Evolutionary conservation across 2,797 vertebrate genomes (phyloP), one percentile per base, ranked within the genome.

Genomic region (Myioborus melanocephalus): DNA sequence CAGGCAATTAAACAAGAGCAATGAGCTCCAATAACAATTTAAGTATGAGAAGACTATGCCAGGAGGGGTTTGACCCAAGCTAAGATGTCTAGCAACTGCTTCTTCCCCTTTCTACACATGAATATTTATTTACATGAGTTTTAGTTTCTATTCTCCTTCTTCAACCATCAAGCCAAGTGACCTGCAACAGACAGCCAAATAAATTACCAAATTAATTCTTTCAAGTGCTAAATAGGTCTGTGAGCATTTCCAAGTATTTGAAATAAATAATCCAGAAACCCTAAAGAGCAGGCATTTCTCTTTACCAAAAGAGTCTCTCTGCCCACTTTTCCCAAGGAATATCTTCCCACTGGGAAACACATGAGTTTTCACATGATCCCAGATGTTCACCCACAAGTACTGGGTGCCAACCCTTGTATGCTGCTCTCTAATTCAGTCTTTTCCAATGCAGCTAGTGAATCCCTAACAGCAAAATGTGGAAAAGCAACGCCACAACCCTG

Each of bases 141-240:
- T 93, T 63, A 86, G 91, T 14, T 94, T 44, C 86, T 63, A 39
- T 61, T 87, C 47, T 59, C 69, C 56, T 86, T 43, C 66, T 92
- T 75, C 61, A 80, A 91, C 57, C 83, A 90, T 73, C 71, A 95
- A 93, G 90, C 71, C 87, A 96, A 94, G 65, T 70, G 68, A 95
- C 78, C 68, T 92, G 83, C 89, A 89, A 77, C 64, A 95, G 89
- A 50, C 52, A 87, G 75, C 56, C 60, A 93, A 94, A 91, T 77
- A 94, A 95, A 90, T 75, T 73, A 92, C 49, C 57, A 82, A 89
- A 93, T 89, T 87, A 88, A 94, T 94, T 91, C 39, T 82, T 83
- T 83, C 80, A 90, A 95, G 77, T 79, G 88, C 83, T 86, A 84
- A 68, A 96, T 55, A 91, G n/a, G 68, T 83, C 53, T 4, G 5